phyloP scores from a whole-genome alignment of 2,113 vertebrate genomes.

The Spheniscus mendiculus region DNA sequence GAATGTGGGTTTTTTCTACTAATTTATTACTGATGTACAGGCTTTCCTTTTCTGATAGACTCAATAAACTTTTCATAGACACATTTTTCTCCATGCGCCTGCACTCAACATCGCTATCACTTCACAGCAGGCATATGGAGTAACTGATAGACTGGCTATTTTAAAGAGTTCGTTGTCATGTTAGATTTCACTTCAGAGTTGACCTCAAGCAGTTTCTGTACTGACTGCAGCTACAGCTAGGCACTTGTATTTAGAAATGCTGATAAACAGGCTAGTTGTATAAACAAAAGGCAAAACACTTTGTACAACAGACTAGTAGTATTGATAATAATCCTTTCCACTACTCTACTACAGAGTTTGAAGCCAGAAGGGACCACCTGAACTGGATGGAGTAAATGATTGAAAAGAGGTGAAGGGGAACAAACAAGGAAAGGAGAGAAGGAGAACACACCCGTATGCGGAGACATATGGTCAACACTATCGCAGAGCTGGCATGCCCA shows the following conservation, averaged over 20 bases:
- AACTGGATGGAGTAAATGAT: not conserved
- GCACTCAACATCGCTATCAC: not conserved
- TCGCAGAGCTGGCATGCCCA: not conserved
- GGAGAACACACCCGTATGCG: not conserved
- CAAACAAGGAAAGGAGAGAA: not conserved
- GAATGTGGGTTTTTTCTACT: not conserved
- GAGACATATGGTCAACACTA: accelerated
- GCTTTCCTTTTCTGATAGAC: not conserved
- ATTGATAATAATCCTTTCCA: not conserved
- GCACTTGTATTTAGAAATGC: not conserved
- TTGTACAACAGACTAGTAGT: not conserved
- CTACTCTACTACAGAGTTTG: not conserved
- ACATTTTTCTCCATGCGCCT: not conserved
- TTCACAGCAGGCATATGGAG: not conserved
- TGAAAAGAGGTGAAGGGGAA: not conserved
- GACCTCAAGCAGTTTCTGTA: not conserved
- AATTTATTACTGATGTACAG: not conserved
- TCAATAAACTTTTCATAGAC: not conserved
- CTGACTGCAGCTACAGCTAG: not conserved
- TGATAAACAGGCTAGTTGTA: not conserved
- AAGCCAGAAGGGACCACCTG: not conserved
- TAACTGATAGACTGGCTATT: not conserved
- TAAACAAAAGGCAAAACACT: not conserved
- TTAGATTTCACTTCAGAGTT: not conserved
- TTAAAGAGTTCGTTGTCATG: not conserved